phyloP scores from a whole-genome alignment of 2,797 vertebrate genomes.

The Sparidentex hasta region DNA sequence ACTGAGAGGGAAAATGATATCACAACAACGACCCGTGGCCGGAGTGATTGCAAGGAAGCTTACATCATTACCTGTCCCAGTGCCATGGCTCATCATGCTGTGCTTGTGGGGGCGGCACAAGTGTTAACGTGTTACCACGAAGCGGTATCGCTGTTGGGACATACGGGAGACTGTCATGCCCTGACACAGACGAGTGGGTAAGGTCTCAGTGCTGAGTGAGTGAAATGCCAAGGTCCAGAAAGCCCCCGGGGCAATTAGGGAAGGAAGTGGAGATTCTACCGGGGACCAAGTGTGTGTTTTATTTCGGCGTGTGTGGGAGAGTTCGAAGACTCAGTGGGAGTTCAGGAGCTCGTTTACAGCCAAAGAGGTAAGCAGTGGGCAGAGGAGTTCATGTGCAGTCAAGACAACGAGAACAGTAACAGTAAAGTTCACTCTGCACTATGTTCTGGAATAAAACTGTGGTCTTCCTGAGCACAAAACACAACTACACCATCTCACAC shows the following conservation, averaged over 20 bases:
- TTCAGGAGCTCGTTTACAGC: constrained; percentile 50
- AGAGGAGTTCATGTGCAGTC: constrained; percentile 29
- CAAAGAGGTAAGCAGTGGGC: constrained; percentile 31
- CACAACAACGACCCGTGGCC: constrained; percentile 47
- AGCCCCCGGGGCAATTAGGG: constrained; percentile 57
- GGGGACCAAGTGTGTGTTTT: constrained; percentile 17
- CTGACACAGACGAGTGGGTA: constrained; percentile 58
- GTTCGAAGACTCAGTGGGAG: constrained; percentile 35
- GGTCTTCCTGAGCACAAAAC: background rate
- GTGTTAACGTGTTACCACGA: constrained; percentile 72
- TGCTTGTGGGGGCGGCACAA: constrained; percentile 42
- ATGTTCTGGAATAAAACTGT: background rate
- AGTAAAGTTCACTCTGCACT: constrained; percentile 18
- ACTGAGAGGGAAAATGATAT: constrained; percentile 62
- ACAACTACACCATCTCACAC: background rate
- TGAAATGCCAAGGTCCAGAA: constrained; percentile 73
- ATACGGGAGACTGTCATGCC: constrained; percentile 57
- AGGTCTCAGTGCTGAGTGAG: constrained; percentile 73
- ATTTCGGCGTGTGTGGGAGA: constrained; percentile 8
- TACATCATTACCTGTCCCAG: constrained; percentile 72
- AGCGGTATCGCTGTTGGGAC: constrained; percentile 58
- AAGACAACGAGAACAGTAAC: constrained; percentile 14
- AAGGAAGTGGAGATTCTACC: constrained; percentile 57
- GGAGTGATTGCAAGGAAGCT: constrained; percentile 42
- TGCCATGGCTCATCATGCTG: constrained; percentile 63